These are phyloP conservation scores for Taeniopygia guttata DNA, from an alignment of 2,797 vertebrate genomes.

Conservation along the genomic window DNA sequence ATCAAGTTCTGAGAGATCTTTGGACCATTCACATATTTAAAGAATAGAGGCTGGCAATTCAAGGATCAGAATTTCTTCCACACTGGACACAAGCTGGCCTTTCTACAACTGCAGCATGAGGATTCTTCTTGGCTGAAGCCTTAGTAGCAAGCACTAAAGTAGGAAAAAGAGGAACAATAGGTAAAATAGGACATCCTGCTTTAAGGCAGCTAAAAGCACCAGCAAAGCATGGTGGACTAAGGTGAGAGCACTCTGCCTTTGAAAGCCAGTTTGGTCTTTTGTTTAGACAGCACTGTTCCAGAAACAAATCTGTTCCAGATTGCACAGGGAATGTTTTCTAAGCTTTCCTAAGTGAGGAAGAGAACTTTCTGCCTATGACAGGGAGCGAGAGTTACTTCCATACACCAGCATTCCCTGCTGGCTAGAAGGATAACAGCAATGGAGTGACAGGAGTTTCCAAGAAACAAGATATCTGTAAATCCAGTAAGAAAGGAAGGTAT, in stretches of 20 bases:
- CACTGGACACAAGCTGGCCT: neutral
- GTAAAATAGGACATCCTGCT: neutral
- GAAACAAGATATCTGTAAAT: neutral
- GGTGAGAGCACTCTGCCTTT: neutral
- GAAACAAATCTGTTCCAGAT: constrained; percentile 11
- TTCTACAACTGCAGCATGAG: neutral
- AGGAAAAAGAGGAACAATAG: neutral
- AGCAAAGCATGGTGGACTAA: neutral
- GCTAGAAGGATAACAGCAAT: constrained; percentile 30
- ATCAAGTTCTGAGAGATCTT: neutral
- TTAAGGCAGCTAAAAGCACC: neutral
- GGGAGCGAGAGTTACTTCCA: neutral
- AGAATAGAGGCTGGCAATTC: neutral
- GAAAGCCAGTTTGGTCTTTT: neutral
- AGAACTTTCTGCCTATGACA: neutral
- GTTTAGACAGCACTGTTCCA: neutral
- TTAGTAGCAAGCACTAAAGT: neutral
- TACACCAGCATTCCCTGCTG: constrained; percentile 57
- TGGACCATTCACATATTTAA: neutral
- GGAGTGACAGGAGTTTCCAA: neutral
- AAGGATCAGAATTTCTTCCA: neutral
- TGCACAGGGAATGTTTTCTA: neutral
- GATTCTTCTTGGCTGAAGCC: neutral
- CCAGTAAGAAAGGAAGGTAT: neutral
- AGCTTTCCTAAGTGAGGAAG: neutral